Percentiles rank a stretch among this genome's conserved stretches.
Evolutionary conservation across 2,797 vertebrate species (phyloP).

Genomic region (Lepilemur septentrionalis): DNA sequence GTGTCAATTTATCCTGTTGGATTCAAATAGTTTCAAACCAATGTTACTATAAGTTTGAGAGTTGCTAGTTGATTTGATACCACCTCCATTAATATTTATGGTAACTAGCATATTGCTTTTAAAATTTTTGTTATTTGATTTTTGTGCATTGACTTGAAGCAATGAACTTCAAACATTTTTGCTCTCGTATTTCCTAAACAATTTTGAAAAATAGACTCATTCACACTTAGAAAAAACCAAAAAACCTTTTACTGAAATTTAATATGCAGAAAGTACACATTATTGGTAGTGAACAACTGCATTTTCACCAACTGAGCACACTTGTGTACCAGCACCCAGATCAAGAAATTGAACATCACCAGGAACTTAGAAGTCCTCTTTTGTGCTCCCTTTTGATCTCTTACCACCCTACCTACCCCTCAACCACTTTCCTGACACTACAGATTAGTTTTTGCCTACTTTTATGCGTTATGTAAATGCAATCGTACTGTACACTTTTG

Average conservation of each 20-base stretch:
- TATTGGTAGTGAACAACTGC: slow-evolving; percentile 5
- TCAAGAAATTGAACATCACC: neutral
- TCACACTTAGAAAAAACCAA: neutral
- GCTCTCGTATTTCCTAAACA: neutral
- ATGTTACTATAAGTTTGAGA: slow-evolving; percentile 17
- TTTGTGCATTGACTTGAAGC: slow-evolving; percentile 36
- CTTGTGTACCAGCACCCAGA: neutral
- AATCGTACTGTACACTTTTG: neutral
- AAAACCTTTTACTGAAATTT: neutral
- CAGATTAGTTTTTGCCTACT: slow-evolving; percentile 14
- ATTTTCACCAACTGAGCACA: slow-evolving; percentile 1
- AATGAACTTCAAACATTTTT: slow-evolving; percentile 21
- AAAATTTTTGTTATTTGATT: slow-evolving; percentile 17
- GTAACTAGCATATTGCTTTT: slow-evolving; percentile 8
- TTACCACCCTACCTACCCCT: neutral
- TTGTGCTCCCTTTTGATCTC: neutral
- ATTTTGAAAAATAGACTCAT: slow-evolving; percentile 25
- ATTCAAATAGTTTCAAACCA: slow-evolving; percentile 36
- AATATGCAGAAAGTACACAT: neutral
- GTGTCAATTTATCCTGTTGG: neutral
- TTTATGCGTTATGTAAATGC: slow-evolving; percentile 15
- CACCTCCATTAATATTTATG: neutral
- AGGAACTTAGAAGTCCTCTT: neutral
- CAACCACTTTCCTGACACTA: neutral
- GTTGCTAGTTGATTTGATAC: slow-evolving; percentile 38